phyloP scores from a whole-genome alignment of 2,797 vertebrate species.

The Semaprochilodus insignis region DNA sequence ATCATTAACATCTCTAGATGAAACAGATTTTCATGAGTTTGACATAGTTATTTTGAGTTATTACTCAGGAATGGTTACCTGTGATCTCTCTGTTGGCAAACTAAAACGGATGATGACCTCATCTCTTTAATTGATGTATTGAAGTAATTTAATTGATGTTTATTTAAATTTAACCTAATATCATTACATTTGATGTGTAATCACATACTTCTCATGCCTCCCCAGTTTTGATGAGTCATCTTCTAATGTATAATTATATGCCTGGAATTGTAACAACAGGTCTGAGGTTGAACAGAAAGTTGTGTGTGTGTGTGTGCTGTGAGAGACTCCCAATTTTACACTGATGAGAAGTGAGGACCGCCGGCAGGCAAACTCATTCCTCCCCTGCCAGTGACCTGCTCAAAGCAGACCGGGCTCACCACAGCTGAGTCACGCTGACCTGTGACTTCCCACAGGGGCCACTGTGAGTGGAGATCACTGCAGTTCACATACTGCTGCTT shows the following conservation, averaged over 20 bases:
- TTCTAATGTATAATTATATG: conserved; percentile 55
- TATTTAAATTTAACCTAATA: conserved; percentile 12
- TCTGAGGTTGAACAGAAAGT: not conserved
- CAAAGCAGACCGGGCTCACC: conserved; percentile 18
- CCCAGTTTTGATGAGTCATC: conserved; percentile 56
- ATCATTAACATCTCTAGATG: too few species aligned
- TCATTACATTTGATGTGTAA: not conserved
- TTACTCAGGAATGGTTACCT: not conserved
- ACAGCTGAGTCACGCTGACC: conserved; percentile 55
- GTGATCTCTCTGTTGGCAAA: not conserved
- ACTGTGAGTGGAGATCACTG: conserved; percentile 25
- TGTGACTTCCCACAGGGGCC: conserved; percentile 44
- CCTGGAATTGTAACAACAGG: conserved; percentile 35
- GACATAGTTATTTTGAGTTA: not conserved
- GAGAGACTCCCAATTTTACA: conserved; percentile 11
- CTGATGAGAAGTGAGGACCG: conserved; percentile 53
- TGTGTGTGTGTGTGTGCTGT: not conserved
- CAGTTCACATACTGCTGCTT: conserved; percentile 30
- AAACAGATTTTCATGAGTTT: not conserved
- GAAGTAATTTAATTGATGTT: conserved; percentile 23
- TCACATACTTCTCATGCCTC: conserved; percentile 38
- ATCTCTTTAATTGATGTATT: conserved; percentile 20
- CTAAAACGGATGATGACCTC: not conserved
- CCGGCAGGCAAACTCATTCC: conserved; percentile 38
- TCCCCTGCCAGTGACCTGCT: conserved; percentile 20